Percentiles rank a stretch among this genome's conserved stretches.
These are phyloP conservation scores for Oncorhynchus clarkii DNA, from an alignment of 2,113 vertebrate genomes.

Conservation along the genomic window DNA sequence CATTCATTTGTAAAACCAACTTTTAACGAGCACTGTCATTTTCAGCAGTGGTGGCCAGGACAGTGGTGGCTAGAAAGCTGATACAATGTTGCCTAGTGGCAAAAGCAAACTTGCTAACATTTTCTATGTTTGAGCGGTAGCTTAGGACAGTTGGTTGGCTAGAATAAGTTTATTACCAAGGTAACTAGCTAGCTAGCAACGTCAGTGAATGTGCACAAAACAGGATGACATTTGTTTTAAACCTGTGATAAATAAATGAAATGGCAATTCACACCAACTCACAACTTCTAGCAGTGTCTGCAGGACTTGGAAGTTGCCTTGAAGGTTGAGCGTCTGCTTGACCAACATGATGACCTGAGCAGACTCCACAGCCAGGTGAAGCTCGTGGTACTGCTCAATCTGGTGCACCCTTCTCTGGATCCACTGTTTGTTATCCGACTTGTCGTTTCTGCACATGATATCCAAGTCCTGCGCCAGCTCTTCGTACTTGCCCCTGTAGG, in stretches of 20 bases:
- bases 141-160: no score
- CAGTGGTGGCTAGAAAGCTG: no score
- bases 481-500: constrained; percentile 70
- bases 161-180: not conserved
- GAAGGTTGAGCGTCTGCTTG: constrained; percentile 75
- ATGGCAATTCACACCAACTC: constrained; percentile 59
- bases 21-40: no score
- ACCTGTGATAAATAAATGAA: not conserved
- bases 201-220: not conserved
- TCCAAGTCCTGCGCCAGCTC: constrained; percentile 69
- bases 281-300: constrained; percentile 75
- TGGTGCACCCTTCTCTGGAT: constrained; percentile 76
- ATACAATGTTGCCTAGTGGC: no score
- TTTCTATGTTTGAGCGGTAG: no score
- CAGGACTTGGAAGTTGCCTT: constrained; percentile 83
- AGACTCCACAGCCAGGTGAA: constrained; percentile 79
- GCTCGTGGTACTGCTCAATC: constrained; percentile 86
- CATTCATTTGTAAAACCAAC: no score
- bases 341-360: constrained; percentile 77
- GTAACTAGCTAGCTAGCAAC: no score
- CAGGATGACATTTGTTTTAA: not conserved
- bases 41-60: no score
- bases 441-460: constrained; percentile 63
- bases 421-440: constrained; percentile 65
- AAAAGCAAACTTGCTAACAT: no score